Percentiles rank a stretch among this genome's conserved stretches.
These are phyloP conservation scores for Bos indicus DNA, from an alignment of 2,113 vertebrate genomes.

Conservation along the genomic window DNA sequence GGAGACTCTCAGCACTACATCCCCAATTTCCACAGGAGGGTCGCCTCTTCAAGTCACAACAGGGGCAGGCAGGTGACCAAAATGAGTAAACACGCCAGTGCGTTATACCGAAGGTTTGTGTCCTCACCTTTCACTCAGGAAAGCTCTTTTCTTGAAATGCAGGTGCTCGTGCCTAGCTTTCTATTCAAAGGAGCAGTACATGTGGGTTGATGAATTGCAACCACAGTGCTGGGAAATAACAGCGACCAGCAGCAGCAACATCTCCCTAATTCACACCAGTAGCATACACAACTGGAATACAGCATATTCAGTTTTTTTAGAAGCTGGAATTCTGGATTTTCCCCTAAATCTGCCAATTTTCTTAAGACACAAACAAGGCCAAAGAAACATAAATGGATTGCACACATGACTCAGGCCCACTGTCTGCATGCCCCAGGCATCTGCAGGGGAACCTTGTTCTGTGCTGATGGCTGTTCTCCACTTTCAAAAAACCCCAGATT, in stretches of 20 bases:
- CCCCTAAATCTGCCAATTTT: neutral
- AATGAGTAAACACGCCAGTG: neutral
- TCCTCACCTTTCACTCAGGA: neutral
- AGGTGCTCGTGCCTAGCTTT: neutral
- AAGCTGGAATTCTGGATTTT: neutral
- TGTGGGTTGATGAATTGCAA: neutral
- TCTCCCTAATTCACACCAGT: fast-evolving
- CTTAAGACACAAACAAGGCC: neutral
- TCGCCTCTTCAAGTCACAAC: neutral
- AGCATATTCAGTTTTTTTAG: neutral
- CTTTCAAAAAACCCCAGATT: neutral
- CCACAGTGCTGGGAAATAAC: neutral
- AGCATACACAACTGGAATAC: fast-evolving
- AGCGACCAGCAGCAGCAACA: neutral
- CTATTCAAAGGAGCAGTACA: neutral
- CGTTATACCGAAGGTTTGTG: neutral
- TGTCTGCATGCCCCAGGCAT: neutral
- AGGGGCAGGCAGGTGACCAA: neutral
- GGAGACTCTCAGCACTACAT: neutral
- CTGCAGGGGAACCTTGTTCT: neutral
- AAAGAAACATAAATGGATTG: neutral
- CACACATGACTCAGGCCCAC: neutral
- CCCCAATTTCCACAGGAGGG: neutral
- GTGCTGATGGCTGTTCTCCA: neutral
- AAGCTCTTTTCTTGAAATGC: neutral